These are phyloP conservation scores for Romanogobio albipinnatus DNA, from an alignment of 2,113 vertebrate species.

Conservation along the genomic window DNA sequence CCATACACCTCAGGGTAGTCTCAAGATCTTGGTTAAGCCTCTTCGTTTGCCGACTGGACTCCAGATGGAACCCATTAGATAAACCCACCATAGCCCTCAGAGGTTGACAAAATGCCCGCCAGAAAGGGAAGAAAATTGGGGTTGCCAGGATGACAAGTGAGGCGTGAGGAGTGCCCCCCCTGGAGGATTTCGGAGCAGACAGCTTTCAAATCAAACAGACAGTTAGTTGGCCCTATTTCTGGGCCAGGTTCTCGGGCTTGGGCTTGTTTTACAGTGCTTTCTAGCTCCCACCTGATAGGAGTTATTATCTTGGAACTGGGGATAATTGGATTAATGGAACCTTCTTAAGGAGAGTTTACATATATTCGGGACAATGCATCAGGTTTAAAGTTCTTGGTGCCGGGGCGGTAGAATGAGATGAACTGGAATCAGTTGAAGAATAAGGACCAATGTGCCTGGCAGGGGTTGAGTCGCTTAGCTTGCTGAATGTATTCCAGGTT, in stretches of 20 bases:
- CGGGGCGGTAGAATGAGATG: constrained; percentile 14
- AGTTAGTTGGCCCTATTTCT: not conserved
- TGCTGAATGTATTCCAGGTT: too few relatives aligned
- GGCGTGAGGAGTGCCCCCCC: not conserved
- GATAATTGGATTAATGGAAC: not conserved
- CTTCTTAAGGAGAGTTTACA: not conserved
- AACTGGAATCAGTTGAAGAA: constrained; percentile 9
- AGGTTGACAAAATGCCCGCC: too few relatives aligned
- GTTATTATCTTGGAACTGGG: not conserved
- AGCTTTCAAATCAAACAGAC: not conserved
- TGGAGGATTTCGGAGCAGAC: not conserved
- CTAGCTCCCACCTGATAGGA: not conserved
- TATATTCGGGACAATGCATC: not conserved
- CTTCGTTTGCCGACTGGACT: too few relatives aligned
- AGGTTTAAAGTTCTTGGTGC: constrained; percentile 28
- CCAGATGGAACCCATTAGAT: too few relatives aligned
- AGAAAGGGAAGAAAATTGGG: too few relatives aligned
- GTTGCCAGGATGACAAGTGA: not conserved
- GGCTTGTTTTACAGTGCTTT: not conserved
- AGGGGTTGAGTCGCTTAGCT: too few relatives aligned
- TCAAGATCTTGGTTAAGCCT: too few relatives aligned
- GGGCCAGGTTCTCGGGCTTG: not conserved
- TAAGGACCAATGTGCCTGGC: not conserved
- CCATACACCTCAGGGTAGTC: too few relatives aligned
- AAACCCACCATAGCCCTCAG: too few relatives aligned